Evolutionary conservation across 2,797 vertebrate species (phyloP).

Genomic region (Spizella passerina): DNA sequence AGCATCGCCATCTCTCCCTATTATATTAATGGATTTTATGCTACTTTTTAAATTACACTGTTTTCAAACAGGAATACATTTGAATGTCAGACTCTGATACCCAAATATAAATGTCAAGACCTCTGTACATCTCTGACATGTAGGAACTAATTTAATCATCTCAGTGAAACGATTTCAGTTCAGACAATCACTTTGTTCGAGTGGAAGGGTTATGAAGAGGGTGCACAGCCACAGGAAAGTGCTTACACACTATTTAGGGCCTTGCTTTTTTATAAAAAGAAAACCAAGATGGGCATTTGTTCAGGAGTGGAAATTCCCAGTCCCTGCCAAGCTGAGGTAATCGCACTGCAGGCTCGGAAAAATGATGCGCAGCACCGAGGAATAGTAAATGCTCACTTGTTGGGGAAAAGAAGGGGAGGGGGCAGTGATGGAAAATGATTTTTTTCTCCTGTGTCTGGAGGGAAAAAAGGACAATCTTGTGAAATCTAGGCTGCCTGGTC

Average conservation of each 20-base stretch:
- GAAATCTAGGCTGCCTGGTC: neutral
- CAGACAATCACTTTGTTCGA: constrained; percentile 48
- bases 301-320: neutral
- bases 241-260: neutral
- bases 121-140: constrained; percentile 40
- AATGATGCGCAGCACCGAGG: fast-evolving
- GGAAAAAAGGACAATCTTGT: neutral
- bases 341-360: fast-evolving
- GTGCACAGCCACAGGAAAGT: neutral
- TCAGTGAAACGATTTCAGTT: constrained; percentile 48
- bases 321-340: neutral
- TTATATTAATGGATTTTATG: constrained; percentile 52
- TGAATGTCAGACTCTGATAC: constrained; percentile 59
- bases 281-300: neutral
- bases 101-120: constrained; percentile 65
- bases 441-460: neutral
- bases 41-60: constrained; percentile 38
- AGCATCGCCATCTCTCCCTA: neutral
- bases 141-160: constrained; percentile 69
- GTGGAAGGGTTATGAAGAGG: constrained; percentile 53
- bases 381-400: neutral
- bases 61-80: constrained; percentile 59
- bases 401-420: neutral
- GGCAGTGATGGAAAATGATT: neutral
- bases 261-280: neutral